phyloP scores from a whole-genome alignment of 1,140 invertebrate species.

The Sinonovacula constricta region DNA sequence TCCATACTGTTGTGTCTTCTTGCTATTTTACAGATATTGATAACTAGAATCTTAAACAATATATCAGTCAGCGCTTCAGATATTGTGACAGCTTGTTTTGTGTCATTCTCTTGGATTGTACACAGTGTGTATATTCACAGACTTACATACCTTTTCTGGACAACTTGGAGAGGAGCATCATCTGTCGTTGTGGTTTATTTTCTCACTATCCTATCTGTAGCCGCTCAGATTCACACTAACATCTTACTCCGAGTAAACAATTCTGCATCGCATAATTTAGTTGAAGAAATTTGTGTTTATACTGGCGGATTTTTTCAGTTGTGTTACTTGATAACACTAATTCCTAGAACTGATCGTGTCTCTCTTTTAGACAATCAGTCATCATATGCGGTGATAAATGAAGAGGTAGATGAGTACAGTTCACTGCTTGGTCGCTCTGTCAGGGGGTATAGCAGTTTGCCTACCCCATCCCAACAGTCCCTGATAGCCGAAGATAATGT shows the following conservation, averaged over 20 bases:
- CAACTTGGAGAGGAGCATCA: conserved; percentile 85
- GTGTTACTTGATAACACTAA: conserved; percentile 72
- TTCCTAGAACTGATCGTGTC: conserved; percentile 57
- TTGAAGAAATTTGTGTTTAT: conserved; percentile 76
- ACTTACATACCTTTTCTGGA: conserved; percentile 82
- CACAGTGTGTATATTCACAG: conserved; percentile 87
- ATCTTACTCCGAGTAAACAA: conserved; percentile 59
- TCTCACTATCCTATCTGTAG: conserved; percentile 82
- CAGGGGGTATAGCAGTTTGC: conserved; percentile 81
- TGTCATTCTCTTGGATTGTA: conserved; percentile 87
- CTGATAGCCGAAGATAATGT: conserved; percentile 89
- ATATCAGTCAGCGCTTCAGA: conserved; percentile 81
- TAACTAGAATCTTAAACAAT: conserved; percentile 83
- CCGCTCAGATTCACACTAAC: conserved; percentile 72
- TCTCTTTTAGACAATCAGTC: conserved; percentile 25
- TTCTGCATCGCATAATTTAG: conserved; percentile 79
- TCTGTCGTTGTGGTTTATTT: conserved; percentile 84
- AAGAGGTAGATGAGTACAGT: conserved; percentile 35
- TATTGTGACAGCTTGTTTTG: conserved; percentile 84
- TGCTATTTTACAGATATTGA: conserved; percentile 82
- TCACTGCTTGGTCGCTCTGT: conserved; percentile 59
- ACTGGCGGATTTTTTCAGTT: conserved; percentile 66
- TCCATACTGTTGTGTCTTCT: conserved; percentile 81
- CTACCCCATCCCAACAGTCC: conserved; percentile 85
- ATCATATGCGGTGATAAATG: conserved; percentile 44